Conservation (phyloP, 2,797 vertebrate genomes). For the Salmo trutta region DNA sequence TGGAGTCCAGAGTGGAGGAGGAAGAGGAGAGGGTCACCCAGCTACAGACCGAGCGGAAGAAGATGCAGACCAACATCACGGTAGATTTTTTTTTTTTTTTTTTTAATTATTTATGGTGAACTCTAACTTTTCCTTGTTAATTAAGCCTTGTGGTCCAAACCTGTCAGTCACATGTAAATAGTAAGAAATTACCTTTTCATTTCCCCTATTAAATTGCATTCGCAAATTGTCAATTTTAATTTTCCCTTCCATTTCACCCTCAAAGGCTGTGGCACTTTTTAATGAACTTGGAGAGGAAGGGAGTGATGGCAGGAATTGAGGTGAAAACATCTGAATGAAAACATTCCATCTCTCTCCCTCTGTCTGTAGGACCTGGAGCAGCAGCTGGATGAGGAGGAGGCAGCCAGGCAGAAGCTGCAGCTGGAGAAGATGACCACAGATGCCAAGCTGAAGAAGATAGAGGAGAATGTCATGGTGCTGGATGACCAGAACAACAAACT, state of each 20-base stretch:
- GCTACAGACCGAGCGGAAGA: slow-evolving; percentile 86
- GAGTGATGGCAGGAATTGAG: not conserved
- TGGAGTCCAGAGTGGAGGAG: slow-evolving; percentile 95
- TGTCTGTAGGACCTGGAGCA: slow-evolving; percentile 89
- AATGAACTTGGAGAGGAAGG: not conserved
- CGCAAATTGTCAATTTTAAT: not conserved
- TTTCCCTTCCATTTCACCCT: not conserved
- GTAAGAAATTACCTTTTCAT: not conserved
- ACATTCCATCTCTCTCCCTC: not conserved
- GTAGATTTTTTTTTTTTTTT: slow-evolving; percentile 54
- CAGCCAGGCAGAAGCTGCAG: slow-evolving; percentile 93
- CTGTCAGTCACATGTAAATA: not conserved
- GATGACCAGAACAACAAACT: slow-evolving; percentile 96
- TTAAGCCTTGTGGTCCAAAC: not conserved
- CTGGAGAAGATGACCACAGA: slow-evolving; percentile 94
- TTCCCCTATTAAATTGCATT: not conserved
- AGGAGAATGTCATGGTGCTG: slow-evolving; percentile 91
- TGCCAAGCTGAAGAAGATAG: slow-evolving; percentile 93
- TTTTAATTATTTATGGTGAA: too few relatives aligned
- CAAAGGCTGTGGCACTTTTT: not conserved
- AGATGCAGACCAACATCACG: slow-evolving; percentile 97
- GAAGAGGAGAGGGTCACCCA: slow-evolving; percentile 94
- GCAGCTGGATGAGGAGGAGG: slow-evolving; percentile 96
- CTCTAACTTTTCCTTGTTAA: too few relatives aligned
- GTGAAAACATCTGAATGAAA: not conserved